Conservation (phyloP, 2,888 invertebrate genomes). For the Platerodrilus igneus region DNA sequence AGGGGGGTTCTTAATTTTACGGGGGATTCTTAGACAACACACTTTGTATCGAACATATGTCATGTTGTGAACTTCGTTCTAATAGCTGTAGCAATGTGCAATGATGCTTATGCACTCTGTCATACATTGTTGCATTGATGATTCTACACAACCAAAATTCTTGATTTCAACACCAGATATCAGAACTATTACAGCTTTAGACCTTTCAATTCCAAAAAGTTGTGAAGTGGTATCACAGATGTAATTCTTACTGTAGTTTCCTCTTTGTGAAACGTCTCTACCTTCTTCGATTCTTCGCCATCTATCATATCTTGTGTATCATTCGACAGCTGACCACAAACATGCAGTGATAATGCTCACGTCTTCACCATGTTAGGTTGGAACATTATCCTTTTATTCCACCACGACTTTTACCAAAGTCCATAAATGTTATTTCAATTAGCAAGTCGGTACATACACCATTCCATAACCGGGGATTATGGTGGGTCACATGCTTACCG, state of each 20-base stretch:
- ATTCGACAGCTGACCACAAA: constrained; percentile 5
- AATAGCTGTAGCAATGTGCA: constrained; percentile 5
- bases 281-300: constrained; percentile 5
- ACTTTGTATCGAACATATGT: constrained; percentile 6
- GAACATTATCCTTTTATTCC: constrained; percentile 4
- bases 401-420: constrained; percentile 5
- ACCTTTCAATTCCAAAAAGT: constrained; percentile 2
- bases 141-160: too few species aligned
- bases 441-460: constrained; percentile 3
- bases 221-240: constrained; percentile 5
- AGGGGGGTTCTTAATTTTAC: constrained; percentile 5
- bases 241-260: constrained; percentile 5
- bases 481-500: constrained; percentile 5
- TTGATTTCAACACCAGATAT: constrained; percentile 2
- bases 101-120: constrained; percentile 3
- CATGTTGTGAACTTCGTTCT: constrained; percentile 5
- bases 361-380: constrained; percentile 1
- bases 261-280: constrained; percentile 6
- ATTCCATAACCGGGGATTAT: constrained; percentile 4
- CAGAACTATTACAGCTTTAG: constrained; percentile 3
- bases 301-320: constrained; percentile 4
- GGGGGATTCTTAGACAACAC: constrained; percentile 4
- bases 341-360: constrained; percentile 4
- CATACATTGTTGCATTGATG: constrained; percentile 3
- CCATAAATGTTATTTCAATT: constrained; percentile 5